phyloP scores from a whole-genome alignment of 2,797 vertebrate species.

The Melanotaenia nigrans region DNA sequence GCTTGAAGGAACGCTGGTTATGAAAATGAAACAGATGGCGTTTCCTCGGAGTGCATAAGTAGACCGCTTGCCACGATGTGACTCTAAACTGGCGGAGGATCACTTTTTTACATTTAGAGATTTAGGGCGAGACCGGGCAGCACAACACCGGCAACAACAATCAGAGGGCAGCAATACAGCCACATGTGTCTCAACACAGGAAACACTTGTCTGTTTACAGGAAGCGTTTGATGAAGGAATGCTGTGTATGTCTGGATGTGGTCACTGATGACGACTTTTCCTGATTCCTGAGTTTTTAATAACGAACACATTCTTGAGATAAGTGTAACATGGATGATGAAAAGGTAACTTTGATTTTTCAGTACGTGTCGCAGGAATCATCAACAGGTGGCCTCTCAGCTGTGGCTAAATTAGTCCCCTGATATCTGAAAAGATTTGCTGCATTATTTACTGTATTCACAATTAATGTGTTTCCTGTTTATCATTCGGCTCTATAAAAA shows the following conservation, averaged over 20 bases:
- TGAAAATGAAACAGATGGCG: conserved; percentile 77
- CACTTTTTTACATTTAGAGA: conserved; percentile 43
- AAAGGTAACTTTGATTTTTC: conserved; percentile 21
- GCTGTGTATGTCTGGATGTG: conserved; percentile 48
- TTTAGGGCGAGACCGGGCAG: conserved; percentile 53
- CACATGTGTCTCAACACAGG: conserved; percentile 70
- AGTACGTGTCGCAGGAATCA: conserved; percentile 22
- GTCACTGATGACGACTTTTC: conserved; percentile 74
- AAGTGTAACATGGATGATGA: conserved; percentile 47
- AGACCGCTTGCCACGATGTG: conserved; percentile 55
- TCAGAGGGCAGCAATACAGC: conserved; percentile 51
- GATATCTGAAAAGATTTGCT: conserved; percentile 61
- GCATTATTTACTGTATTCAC: conserved; percentile 71
- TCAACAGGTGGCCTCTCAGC: conserved; percentile 73
- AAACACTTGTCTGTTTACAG: conserved; percentile 85
- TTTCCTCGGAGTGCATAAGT: conserved; percentile 52
- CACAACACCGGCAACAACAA: conserved; percentile 28
- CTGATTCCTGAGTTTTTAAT: conserved; percentile 75
- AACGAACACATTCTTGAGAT: conserved; percentile 68
- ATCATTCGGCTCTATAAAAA: conserved; percentile 73
- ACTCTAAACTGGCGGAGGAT: conserved; percentile 54
- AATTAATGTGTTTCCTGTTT: conserved; percentile 83
- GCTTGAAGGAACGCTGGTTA: conserved; percentile 74
- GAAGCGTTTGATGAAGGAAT: conserved; percentile 81
- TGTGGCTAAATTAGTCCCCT: conserved; percentile 56